phyloP scores from a whole-genome alignment of 2,797 vertebrate genomes.

The Serranus cabrilla region DNA sequence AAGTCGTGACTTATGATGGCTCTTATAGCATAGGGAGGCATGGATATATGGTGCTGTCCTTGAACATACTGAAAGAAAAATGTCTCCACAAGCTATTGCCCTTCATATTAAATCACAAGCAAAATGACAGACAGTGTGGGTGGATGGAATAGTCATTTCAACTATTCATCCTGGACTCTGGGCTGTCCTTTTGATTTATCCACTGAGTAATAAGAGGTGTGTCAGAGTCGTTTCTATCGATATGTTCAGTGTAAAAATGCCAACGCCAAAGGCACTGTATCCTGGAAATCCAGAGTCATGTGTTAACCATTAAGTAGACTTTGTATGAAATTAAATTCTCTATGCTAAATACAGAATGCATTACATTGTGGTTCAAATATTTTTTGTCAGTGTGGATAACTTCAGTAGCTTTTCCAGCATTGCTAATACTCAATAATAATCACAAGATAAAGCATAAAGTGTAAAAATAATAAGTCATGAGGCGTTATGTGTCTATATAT shows the following conservation, averaged over 20 bases:
- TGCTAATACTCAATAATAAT: not conserved
- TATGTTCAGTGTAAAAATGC: not conserved
- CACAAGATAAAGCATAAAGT: no score
- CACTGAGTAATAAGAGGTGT: constrained; percentile 9
- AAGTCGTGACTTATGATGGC: constrained; percentile 50
- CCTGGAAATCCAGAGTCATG: not conserved
- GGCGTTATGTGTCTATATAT: not conserved
- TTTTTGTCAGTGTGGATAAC: not conserved
- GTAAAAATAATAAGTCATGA: not conserved
- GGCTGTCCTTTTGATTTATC: constrained; percentile 35
- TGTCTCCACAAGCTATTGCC: constrained; percentile 43
- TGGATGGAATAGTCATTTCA: constrained; percentile 35
- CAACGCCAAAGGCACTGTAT: not conserved
- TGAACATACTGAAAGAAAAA: constrained; percentile 57
- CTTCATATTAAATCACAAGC: constrained; percentile 62
- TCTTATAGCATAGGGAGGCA: not conserved
- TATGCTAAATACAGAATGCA: not conserved
- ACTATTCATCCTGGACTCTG: constrained; percentile 19
- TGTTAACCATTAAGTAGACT: not conserved
- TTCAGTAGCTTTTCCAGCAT: not conserved
- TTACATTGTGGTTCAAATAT: not conserved
- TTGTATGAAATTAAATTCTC: not conserved
- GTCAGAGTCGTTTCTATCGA: not conserved
- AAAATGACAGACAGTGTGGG: constrained; percentile 43
- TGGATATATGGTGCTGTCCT: constrained; percentile 52